Conservation (phyloP, 1,140 invertebrate genomes). For the Atta texana region DNA sequence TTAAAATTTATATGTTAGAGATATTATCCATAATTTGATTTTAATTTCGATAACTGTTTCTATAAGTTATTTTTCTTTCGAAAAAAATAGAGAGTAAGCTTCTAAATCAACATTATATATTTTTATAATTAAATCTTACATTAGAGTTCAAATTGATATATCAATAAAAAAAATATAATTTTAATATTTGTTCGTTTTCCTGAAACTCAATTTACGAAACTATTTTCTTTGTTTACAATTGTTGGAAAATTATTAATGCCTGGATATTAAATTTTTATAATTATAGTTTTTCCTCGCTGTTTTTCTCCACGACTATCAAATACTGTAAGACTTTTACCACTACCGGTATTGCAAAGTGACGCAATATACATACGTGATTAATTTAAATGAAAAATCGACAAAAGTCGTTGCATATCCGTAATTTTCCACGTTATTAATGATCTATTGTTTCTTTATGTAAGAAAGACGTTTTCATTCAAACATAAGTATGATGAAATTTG, state of each 20-base stretch:
- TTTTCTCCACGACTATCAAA: neutral
- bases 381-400: neutral
- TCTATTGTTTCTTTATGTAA: neutral
- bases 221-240: no score
- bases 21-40: neutral
- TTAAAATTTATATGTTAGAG: neutral
- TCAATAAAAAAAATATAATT: no score
- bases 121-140: no score
- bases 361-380: constrained; percentile 14
- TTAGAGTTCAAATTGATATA: no score
- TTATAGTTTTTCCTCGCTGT: neutral
- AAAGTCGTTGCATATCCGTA: neutral
- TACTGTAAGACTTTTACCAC: neutral
- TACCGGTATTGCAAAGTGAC: neutral
- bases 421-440: constrained; percentile 14
- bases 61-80: no score
- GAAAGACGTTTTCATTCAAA: neutral
- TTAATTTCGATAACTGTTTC: neutral
- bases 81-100: no score
- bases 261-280: no score
- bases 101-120: no score
- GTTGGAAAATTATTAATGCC: no score
- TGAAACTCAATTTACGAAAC: no score
- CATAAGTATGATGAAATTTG: neutral
- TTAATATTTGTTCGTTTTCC: no score